phyloP scores from a whole-genome alignment of 2,113 vertebrate species.

The Chinchilla lanigera region DNA sequence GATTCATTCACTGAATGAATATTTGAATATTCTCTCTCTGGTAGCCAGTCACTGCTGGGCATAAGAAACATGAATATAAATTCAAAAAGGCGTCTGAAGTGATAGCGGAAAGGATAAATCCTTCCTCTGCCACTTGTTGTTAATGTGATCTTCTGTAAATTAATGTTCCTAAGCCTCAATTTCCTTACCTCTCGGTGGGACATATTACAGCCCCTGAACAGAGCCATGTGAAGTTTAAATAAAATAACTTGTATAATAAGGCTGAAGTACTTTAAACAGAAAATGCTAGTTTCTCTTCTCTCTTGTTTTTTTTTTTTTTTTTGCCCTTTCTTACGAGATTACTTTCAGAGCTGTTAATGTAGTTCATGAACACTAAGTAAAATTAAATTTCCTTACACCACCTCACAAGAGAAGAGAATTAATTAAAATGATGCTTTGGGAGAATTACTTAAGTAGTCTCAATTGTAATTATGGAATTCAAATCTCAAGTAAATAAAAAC shows the following conservation, averaged over 20 bases:
- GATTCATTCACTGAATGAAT: neutral
- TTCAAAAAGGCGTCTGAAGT: neutral
- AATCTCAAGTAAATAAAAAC: slow-evolving; percentile 76
- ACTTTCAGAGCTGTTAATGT: slow-evolving; percentile 51
- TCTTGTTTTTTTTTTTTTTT: neutral
- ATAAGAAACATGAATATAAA: neutral
- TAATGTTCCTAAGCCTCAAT: neutral
- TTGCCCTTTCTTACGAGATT: neutral
- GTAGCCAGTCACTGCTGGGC: neutral
- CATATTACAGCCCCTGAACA: neutral
- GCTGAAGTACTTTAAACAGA: neutral
- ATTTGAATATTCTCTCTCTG: neutral
- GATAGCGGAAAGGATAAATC: neutral
- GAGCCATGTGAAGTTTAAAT: neutral
- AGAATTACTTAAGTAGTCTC: slow-evolving; percentile 67
- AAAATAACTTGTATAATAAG: neutral
- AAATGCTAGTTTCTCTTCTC: neutral
- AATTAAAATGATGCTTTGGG: slow-evolving; percentile 73
- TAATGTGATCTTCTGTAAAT: neutral
- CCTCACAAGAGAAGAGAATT: slow-evolving; percentile 66
- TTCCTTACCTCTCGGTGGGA: neutral
- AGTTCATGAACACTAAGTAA: slow-evolving; percentile 47
- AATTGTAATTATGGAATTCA: slow-evolving; percentile 69
- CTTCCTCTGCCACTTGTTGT: neutral
- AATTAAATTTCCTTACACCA: slow-evolving; percentile 66